phyloP scores from a whole-genome alignment of 2,888 invertebrate genomes.

The Axea sp. region DNA sequence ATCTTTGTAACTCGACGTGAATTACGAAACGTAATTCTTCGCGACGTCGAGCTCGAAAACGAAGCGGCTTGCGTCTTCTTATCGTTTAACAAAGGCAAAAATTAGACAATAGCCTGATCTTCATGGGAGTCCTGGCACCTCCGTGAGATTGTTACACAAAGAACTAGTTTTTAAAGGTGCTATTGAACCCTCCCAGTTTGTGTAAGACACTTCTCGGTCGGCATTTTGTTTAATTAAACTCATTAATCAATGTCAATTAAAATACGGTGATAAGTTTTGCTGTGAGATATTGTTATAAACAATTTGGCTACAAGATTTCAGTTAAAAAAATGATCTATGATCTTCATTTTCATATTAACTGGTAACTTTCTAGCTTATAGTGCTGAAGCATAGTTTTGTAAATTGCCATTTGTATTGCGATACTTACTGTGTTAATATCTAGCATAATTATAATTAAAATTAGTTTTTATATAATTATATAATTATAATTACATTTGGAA shows the following conservation, averaged over 20 bases:
- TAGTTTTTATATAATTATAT: too few species aligned
- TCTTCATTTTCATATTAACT: too few species aligned
- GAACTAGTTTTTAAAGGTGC: constrained; percentile 72
- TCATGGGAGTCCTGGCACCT: constrained; percentile 51
- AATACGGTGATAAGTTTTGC: constrained; percentile 44
- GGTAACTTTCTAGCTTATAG: too few species aligned
- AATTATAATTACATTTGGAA: too few species aligned
- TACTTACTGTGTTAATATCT: too few species aligned
- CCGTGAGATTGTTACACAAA: constrained; percentile 67
- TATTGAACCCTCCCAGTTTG: constrained; percentile 72
- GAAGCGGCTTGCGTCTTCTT: constrained; percentile 15
- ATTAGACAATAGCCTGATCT: constrained; percentile 59
- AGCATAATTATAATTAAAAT: too few species aligned
- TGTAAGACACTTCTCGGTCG: constrained; percentile 72
- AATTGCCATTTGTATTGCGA: too few species aligned
- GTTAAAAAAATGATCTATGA: too few species aligned
- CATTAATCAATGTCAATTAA: constrained; percentile 79
- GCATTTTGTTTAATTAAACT: constrained; percentile 78
- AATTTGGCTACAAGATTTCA: too few species aligned
- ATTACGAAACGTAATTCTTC: constrained; percentile 39
- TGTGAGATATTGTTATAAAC: constrained; percentile 77
- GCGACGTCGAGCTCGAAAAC: constrained; percentile 36
- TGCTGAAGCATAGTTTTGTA: too few species aligned
- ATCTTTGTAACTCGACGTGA: constrained; percentile 22
- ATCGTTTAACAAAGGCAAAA: constrained; percentile 45